Evolutionary conservation across 2,888 invertebrate species (phyloP), one percentile per base, ranked within the genome.

Genomic region (Lithosia quadra): DNA sequence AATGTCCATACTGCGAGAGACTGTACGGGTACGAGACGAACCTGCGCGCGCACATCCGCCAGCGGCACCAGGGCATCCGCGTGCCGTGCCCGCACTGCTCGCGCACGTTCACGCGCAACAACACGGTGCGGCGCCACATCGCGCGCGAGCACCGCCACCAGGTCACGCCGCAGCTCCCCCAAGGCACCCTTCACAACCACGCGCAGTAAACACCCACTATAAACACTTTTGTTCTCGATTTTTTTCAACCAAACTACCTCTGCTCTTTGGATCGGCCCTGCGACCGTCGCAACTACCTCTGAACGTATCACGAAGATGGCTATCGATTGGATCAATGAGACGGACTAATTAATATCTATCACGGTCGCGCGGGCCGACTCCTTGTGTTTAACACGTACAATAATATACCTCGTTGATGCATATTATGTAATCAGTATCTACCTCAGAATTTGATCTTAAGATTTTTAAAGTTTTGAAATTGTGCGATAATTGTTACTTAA

Each of bases 1-100:
- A 98, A 95, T 98, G 98, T 94, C 98, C 98, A 87, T 98, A 97
- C 93, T 98, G 98, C 96, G 98, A 98, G 95, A 96, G 98, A 88
- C 96, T 98, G 74, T 98, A 98, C 94, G 98, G 98, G 77, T 98
- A 98, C 92, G 98, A 98, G 96, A 98, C 98, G 87, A 98, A 98
- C 91, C 94, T 98, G 89, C 97, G 98, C 81, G 98, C 98, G 78
- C 98, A 98, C 95, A 98, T 98, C 89, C 96, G 98, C 68, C 98
- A 98, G 90, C 97, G 98, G 89, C 98, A 98, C 93, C 98, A 98
- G 93, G 98, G 98, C 83, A 98, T 98, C 86, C 96, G 98, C 67
- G 98, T 98, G 88, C 98, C 98, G 68, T 98, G 98, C 92, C 98
- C 98, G 72, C 98, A 97, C 92, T 98, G 98, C 95, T 96, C 97